phyloP scores from a whole-genome alignment of 2,113 vertebrate species.

The Mus musculus region GRCm39 chr2:28863001-28863500 shows the following conservation, averaged over 20 bases:
- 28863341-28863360: neutral
- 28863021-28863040: neutral
- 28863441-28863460: rapidly evolving
- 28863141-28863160: neutral
- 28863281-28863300: neutral
- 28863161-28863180: too few relatives aligned
- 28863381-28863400: neutral
- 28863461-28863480: rapidly evolving
- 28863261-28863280: too few relatives aligned
- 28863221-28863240: neutral
- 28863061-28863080: neutral
- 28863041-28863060: neutral
- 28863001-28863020: neutral
- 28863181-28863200: neutral
- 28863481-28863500: neutral
- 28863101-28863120: neutral
- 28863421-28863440: neutral
- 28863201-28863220: neutral
- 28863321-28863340: neutral
- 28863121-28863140: neutral
- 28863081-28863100: neutral
- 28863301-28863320: neutral
- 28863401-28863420: neutral
- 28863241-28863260: neutral
- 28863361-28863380: neutral